phyloP scores from a whole-genome alignment of 2,888 invertebrate species.

The Choreutis nemorana region DNA sequence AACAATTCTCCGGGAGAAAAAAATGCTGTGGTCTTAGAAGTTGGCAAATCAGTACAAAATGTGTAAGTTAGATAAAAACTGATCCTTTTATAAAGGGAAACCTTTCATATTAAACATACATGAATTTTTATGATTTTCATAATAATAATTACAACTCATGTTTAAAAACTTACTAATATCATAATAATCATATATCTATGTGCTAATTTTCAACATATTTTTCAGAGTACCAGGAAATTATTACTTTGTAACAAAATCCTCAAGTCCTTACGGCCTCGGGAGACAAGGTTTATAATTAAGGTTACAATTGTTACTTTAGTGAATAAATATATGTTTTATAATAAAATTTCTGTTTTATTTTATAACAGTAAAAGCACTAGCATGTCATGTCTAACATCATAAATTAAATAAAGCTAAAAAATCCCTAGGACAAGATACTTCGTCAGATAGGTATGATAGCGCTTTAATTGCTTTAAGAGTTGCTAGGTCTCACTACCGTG shows the following conservation, averaged over 20 bases:
- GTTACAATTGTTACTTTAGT: neutral
- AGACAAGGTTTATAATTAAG: slow-evolving; percentile 26
- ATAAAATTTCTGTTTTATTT: too few relatives aligned
- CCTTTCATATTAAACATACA: neutral
- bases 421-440: too few relatives aligned
- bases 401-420: too few relatives aligned
- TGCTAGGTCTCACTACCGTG: too few relatives aligned
- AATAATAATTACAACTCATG: neutral
- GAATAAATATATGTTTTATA: too few relatives aligned
- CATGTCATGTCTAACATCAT: too few relatives aligned
- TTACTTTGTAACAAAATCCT: slow-evolving; percentile 30
- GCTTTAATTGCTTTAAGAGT: too few relatives aligned
- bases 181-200: slow-evolving; percentile 1
- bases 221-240: slow-evolving; percentile 40
- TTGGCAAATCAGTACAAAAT: slow-evolving; percentile 22
- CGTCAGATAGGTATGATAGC: too few relatives aligned
- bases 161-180: slow-evolving; percentile 8
- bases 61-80: slow-evolving; percentile 25
- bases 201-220: slow-evolving; percentile 11
- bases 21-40: slow-evolving; percentile 22
- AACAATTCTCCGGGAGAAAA: slow-evolving; percentile 25
- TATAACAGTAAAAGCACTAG: too few relatives aligned
- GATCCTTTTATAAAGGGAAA: neutral
- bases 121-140: neutral
- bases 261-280: slow-evolving; percentile 38